A percentile compares a stretch with the other conserved stretches of the same genome.
Conservation (phyloP, 2,888 invertebrate genomes). For the Drosophila cognata region DNA sequence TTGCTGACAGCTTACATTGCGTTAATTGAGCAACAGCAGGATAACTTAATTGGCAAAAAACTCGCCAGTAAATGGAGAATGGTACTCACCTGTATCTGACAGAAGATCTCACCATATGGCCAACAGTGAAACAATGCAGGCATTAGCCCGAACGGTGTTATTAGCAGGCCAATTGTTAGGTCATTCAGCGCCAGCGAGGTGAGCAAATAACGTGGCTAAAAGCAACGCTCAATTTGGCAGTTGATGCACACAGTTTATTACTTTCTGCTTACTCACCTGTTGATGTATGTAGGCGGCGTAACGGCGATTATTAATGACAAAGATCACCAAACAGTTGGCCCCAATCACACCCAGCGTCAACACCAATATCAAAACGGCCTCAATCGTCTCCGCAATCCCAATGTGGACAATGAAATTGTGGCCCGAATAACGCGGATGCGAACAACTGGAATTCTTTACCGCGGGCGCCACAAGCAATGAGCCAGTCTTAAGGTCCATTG, state of each 20-base stretch:
- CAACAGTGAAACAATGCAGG: conserved; percentile 94
- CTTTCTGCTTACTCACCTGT: conserved; percentile 87
- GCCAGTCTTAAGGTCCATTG: conserved; percentile 86
- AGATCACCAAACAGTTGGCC: conserved; percentile 92
- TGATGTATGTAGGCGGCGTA: conserved; percentile 94
- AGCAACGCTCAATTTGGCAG: conserved; percentile 11
- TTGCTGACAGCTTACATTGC: conserved; percentile 3
- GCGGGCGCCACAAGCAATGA: conserved; percentile 92
- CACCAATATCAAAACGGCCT: conserved; percentile 91
- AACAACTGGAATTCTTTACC: conserved; percentile 93
- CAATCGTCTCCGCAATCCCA: conserved; percentile 90
- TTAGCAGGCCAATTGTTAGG: conserved; percentile 93
- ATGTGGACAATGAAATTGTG: conserved; percentile 88
- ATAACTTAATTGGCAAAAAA: conserved; percentile 32
- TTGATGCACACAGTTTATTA: conserved; percentile 2
- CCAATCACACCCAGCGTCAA: conserved; percentile 92
- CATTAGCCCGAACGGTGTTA: conserved; percentile 93
- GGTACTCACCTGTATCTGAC: conserved; percentile 93
- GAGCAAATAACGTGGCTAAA: conserved; percentile 93
- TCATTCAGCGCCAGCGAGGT: conserved; percentile 95
- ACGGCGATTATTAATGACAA: conserved; percentile 93
- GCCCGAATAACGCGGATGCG: conserved; percentile 88
- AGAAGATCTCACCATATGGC: conserved; percentile 95
- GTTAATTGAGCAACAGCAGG: conserved; percentile 29
- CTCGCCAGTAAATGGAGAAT: neutral